Evolutionary conservation across 35 echinoderm and acorn worm species (phyloP), one percentile per base, ranked within the genome.

Genomic region (Heliocidaris erythrogramma): DNA sequence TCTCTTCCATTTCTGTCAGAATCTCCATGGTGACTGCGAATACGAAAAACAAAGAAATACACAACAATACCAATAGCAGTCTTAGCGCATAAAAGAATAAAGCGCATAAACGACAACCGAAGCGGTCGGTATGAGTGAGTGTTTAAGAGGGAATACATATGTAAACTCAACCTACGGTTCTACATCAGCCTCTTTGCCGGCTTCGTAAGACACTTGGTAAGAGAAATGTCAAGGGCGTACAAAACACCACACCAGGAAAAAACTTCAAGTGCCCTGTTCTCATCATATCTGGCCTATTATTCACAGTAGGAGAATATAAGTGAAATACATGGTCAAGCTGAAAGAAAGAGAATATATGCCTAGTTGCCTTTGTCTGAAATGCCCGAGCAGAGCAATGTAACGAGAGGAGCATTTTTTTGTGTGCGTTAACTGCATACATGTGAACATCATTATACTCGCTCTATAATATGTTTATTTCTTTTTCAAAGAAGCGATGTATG

Each of bases 141-240:
- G 65, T 78, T 78, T 78, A 78, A 78, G n/a, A 78, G 65, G 65
- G 65, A 78, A 78, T 78, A 78, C 65, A 78, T 78, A 78, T 78
- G 65, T 7, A 78, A 78, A 78, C 65, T 27, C 18, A 24, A 78
- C 65, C n/a, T 21, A 5, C 65, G 65, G 6, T 78, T 27, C 27
- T 24, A 78, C 18, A 56, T 56, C 52, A n/a, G 65, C 65, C 27
- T 24, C 27, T 78, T 2, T 78, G 18, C 65, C 18, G 4, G 65
- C 65, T 9, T 78, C 65, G 27, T 78, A 78, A 78, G 65, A 78
- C 65, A 78, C 65, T 78, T 18, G 65, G n/a, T 21, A 7, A 8
- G 3, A 78, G 65, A n/a, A 78, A 78, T 78, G 65, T 78, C 65
- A 78, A 78, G 65, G 65, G 17, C 65, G 18, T 78, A 24, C 18